These are phyloP conservation scores for Crotalus adamanteus DNA, from an alignment of 2,797 vertebrate species.

Conservation along the genomic window DNA sequence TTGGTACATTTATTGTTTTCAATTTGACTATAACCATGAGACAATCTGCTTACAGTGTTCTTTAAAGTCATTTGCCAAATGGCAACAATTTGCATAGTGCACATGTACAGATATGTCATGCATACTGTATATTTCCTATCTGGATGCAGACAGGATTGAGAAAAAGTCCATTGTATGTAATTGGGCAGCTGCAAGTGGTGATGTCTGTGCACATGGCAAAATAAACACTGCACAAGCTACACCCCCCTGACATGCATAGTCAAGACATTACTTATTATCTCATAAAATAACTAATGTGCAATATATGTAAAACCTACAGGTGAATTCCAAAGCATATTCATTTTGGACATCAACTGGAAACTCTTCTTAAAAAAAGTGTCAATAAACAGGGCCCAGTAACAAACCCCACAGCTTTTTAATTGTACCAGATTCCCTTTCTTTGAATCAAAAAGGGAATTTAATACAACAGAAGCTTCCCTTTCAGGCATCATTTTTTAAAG, in stretches of 20 bases:
- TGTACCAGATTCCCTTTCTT: not conserved
- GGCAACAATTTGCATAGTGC: conserved; percentile 58
- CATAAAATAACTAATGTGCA: not conserved
- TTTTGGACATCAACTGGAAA: not conserved
- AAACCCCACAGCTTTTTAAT: not conserved
- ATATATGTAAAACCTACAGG: not conserved
- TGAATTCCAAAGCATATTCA: not conserved
- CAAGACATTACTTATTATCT: not conserved
- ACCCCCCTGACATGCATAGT: not conserved
- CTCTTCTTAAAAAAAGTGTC: not conserved
- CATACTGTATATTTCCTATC: not conserved
- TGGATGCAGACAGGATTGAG: not conserved
- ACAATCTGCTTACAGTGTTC: not conserved
- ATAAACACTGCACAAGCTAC: not conserved
- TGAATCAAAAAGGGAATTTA: not conserved
- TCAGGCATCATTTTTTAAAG: not conserved
- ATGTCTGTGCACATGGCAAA: not conserved
- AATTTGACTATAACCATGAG: not conserved
- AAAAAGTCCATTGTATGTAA: not conserved
- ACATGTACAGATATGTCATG: not conserved
- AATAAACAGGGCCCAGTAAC: not conserved
- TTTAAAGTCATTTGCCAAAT: conserved; percentile 11
- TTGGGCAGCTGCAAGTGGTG: not conserved
- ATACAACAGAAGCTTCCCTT: not conserved
- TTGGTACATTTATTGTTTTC: not conserved